Evolutionary conservation across 2,888 invertebrate species (phyloP).

Genomic region (Acanthosoma haemorrhoidale): DNA sequence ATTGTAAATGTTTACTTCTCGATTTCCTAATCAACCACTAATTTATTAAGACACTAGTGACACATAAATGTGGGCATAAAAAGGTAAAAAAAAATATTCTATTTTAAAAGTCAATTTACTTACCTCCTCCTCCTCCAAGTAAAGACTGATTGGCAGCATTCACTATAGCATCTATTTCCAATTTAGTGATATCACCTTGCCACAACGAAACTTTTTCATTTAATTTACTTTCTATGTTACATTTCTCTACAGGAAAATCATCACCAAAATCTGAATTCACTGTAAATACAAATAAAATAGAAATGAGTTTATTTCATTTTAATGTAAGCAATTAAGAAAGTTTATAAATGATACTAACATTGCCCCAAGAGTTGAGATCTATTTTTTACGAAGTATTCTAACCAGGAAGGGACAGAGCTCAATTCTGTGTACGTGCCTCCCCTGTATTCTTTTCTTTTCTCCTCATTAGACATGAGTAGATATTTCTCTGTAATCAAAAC

Average conservation of each 20-base stretch:
- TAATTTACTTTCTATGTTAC: constrained; percentile 48
- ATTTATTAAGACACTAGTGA: background rate
- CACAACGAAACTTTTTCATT: constrained; percentile 61
- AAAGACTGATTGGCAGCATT: constrained; percentile 80
- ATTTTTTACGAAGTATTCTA: constrained; percentile 30
- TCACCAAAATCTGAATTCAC: constrained; percentile 30
- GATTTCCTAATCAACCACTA: background rate
- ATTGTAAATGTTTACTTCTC: background rate
- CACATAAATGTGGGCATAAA: background rate
- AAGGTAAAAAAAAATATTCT: background rate
- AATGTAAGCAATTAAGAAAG: background rate
- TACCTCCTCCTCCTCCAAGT: constrained; percentile 74
- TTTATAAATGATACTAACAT: constrained; percentile 36
- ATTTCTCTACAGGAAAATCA: constrained; percentile 46
- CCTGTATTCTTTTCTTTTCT: constrained; percentile 22
- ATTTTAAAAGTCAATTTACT: background rate
- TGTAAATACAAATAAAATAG: constrained; percentile 30
- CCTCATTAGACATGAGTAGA: constrained; percentile 17
- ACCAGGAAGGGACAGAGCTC: constrained; percentile 53
- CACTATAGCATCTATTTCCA: constrained; percentile 82
- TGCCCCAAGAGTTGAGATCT: constrained; percentile 25
- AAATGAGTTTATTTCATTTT: background rate
- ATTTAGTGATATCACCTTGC: constrained; percentile 73
- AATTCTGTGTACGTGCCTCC: constrained; percentile 10
- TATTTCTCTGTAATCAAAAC: constrained; percentile 2